Conservation (phyloP, 2,797 vertebrate genomes). For the Premnoplex brunnescens region DNA sequence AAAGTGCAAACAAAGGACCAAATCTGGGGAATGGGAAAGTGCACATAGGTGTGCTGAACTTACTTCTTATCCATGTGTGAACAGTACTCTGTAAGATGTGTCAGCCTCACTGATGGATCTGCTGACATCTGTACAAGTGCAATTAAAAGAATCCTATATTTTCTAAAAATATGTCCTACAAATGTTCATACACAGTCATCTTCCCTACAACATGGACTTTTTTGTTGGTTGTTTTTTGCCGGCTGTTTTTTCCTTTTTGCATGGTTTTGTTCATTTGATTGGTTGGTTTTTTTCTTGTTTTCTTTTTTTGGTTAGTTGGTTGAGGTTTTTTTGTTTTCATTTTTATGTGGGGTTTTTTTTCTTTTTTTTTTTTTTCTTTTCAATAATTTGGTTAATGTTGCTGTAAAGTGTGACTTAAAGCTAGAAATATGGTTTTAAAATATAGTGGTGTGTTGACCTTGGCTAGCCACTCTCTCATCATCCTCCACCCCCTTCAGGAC, state of each 20-base stretch:
- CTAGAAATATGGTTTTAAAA: background rate
- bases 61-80: background rate
- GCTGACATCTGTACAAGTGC: background rate
- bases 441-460: background rate
- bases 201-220: background rate
- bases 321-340: no score
- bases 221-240: background rate
- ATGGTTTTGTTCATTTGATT: no score
- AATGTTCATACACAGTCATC: background rate
- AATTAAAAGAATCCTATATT: background rate
- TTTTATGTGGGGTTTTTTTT: no score
- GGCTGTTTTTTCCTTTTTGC: accelerated
- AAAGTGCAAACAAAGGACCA: background rate
- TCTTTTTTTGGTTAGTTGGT: no score
- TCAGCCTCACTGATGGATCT: background rate
- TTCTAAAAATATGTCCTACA: background rate
- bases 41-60: background rate
- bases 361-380: background rate
- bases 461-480: background rate
- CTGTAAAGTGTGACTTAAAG: background rate
- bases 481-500: background rate
- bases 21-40: background rate
- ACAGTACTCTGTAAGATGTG: background rate
- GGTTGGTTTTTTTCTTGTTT: accelerated
- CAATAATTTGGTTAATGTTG: background rate